Evolutionary conservation across 2,797 vertebrate species (phyloP), one percentile per base, ranked within the genome.

Genomic region (Falco peregrinus): DNA sequence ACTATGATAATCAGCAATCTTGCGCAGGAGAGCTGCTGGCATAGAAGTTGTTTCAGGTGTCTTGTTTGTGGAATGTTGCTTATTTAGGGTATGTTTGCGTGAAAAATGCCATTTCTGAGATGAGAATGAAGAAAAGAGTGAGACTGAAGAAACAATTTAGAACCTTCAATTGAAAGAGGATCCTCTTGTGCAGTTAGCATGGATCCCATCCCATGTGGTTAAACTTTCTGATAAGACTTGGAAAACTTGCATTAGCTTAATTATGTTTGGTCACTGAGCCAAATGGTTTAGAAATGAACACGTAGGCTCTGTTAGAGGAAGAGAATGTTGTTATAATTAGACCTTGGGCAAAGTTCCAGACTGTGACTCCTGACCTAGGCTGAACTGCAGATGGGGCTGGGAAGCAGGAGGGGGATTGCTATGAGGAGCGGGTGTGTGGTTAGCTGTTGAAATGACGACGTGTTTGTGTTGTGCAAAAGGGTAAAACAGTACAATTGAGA

Each of bases 301-400:
- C 33, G 90, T 96, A 94, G 39, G 0, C 83, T 47, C 93, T 96
- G 89, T 88, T 83, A 95, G 90, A 96, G 89, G 90, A 96, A 94
- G 83, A 93, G 80, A 89, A 95, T 63, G 0, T 95, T 84, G 93
- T 85, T 97, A 96, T 97, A 97, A 96, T 95, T 97, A 97, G 93
- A 84, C 51, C 33, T 64, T 43, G 48, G 96, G 94, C 95, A 90
- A 41, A 84, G 83, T 87, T 96, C 95, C 97, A 97, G 73, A 39
- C 70, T 86, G 35, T 88, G 87, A 71, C 68, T 96, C 75, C 89
- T 95, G 96, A 96, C 90, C 83, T 95, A 85, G 92, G 51, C 78
- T 4, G 69, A 96, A 90, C 96, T 69, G 70, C 82, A 87, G 75
- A 78, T 80, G 79, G 20, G 43, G 59, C 85, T 96, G 87, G 74